These are phyloP conservation scores for Hydropsyche tenuis DNA, from an alignment of 1,140 invertebrate genomes.

Conservation along the genomic window DNA sequence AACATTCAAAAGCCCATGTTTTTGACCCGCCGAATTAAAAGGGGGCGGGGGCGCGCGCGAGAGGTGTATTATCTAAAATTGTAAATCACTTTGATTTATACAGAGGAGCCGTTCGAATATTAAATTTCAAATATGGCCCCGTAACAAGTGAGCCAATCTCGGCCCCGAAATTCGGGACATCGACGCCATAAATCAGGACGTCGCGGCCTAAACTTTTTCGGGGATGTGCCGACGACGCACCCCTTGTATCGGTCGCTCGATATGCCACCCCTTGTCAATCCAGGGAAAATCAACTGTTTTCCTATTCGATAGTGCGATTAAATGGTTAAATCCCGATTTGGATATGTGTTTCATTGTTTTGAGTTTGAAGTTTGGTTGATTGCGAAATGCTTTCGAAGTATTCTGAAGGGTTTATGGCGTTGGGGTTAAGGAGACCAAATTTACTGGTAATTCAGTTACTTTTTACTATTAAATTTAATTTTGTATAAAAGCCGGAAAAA, in stretches of 20 bases:
- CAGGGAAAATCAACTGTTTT: no score
- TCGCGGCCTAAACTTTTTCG: constrained; percentile 13
- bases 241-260: background rate
- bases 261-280: no score
- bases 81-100: constrained; percentile 23
- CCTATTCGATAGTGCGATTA: no score
- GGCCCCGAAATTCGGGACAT: constrained; percentile 8
- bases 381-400: no score
- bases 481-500: no score
- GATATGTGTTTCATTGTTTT: no score
- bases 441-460: no score
- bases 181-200: constrained; percentile 8
- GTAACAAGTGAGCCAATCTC: constrained; percentile 17
- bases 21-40: background rate
- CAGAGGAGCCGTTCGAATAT: constrained; percentile 13
- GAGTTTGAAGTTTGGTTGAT: no score
- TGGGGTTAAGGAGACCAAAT: no score
- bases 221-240: background rate
- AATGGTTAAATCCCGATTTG: no score
- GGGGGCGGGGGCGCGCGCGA: background rate
- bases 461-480: no score
- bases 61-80: background rate
- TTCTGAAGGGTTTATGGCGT: no score
- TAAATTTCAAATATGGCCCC: constrained; percentile 20
- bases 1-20: background rate